A percentile compares a stretch with the other conserved stretches of the same genome.
Evolutionary conservation across 2,888 invertebrate species (phyloP).

Genomic region (Entomobrya proxima): DNA sequence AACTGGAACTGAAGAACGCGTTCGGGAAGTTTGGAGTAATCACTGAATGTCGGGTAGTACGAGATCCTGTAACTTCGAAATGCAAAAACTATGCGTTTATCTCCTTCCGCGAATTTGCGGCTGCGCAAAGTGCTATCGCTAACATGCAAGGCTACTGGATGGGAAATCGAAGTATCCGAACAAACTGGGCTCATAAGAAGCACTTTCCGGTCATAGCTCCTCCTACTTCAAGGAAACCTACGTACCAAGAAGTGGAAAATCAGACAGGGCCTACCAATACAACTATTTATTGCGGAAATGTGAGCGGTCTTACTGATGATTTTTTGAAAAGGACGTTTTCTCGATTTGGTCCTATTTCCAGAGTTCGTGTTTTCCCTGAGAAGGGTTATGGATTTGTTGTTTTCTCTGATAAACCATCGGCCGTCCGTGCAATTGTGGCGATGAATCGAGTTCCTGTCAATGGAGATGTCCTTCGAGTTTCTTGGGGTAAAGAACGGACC

Average conservation of each 20-base stretch:
- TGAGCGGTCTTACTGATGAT: not conserved
- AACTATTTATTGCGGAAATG: conserved; percentile 36
- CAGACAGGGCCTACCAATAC: not conserved
- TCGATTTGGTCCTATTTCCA: not conserved
- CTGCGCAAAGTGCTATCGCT: conserved; percentile 18
- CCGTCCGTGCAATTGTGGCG: conserved; percentile 5
- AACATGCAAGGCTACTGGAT: conserved; percentile 41
- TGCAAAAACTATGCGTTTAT: conserved; percentile 82
- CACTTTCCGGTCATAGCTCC: not conserved
- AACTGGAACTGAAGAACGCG: conserved; percentile 96
- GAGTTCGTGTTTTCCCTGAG: conserved; percentile 6
- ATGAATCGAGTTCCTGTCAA: not conserved
- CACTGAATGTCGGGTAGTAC: conserved; percentile 98
- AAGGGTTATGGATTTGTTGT: conserved; percentile 25
- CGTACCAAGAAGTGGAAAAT: not conserved
- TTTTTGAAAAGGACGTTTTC: not conserved
- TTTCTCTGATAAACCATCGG: not conserved
- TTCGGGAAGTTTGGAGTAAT: conserved; percentile 99
- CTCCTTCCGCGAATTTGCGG: not conserved
- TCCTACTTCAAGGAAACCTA: not conserved
- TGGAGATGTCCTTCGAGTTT: conserved; percentile 4
- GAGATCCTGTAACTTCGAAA: conserved; percentile 98
- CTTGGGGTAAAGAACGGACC: conserved; percentile 31
- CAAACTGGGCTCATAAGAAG: conserved; percentile 30
- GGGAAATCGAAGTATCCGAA: conserved; percentile 28